Conservation (phyloP, 1,140 invertebrate species). For the Helicoverpa zea region DNA sequence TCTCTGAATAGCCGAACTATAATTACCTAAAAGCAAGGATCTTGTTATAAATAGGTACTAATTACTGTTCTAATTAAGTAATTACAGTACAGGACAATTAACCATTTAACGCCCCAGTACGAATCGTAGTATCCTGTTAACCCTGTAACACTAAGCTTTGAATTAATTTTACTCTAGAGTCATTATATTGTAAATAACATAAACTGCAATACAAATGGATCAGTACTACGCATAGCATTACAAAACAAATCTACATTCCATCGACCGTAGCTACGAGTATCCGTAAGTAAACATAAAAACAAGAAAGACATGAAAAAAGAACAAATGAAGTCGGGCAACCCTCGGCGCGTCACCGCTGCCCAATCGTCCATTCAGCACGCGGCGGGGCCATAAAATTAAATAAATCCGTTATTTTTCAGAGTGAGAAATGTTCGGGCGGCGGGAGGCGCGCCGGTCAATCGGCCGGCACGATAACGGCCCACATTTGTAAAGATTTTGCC, state of each 20-base stretch:
- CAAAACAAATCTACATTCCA: conserved; percentile 53
- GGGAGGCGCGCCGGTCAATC: conserved; percentile 74
- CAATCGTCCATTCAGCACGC: conserved; percentile 84
- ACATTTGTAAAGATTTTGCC: conserved; percentile 86
- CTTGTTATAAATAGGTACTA: not conserved
- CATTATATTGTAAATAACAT: conserved; percentile 9
- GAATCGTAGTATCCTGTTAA: conserved; percentile 2
- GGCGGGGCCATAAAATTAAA: conserved; percentile 84
- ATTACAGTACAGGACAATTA: not conserved
- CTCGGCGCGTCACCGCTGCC: conserved; percentile 52
- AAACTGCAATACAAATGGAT: conserved; percentile 9
- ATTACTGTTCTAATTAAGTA: not conserved
- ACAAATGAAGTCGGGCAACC: conserved; percentile 60
- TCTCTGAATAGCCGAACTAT: no score
- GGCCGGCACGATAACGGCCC: conserved; percentile 80
- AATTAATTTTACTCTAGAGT: not conserved
- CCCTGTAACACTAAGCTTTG: not conserved
- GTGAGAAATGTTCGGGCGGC: conserved; percentile 78
- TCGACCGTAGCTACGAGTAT: conserved; percentile 37
- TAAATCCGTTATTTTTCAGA: conserved; percentile 86
- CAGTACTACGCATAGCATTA: not conserved
- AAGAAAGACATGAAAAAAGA: conserved; percentile 56
- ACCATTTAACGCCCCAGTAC: not conserved
- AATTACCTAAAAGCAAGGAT: not conserved
- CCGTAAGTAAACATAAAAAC: conserved; percentile 45